Evolutionary conservation across 1,140 invertebrate genomes (phyloP), one percentile per base, ranked within the genome.

Genomic region (Phortica variegata): DNA sequence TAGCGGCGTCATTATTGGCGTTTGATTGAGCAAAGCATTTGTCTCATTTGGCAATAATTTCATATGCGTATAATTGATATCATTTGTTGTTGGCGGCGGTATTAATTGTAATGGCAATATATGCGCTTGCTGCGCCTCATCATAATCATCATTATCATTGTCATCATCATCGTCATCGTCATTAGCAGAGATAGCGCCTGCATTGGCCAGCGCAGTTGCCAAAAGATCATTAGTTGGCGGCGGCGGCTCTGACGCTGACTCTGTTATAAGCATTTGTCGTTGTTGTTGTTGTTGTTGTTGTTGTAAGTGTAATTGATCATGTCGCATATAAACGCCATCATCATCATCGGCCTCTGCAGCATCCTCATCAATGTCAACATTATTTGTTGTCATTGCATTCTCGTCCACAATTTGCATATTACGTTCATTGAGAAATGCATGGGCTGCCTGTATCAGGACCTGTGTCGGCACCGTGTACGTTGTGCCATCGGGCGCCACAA

Each of bases 1-100:
- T 9, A 88, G 70, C 0, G 87, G 85, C 0, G 87, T 87, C 88
- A 90, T 90, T 7, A 90, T 90, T 0, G 88, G 73, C 20, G 70
- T 87, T 62, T 87, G 86, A 69, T 87, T 86, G 9, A 89, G 76
- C 2, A 87, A 84, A 0, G 82, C 79, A 33, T 86, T 89, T 1
- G 88, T 90, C 62, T 89, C 87, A 1, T 54, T 75, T n/a, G 63
- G n/a, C n/a, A n/a, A n/a, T n/a, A n/a, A n/a, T n/a, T n/a, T n/a
- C n/a, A n/a, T n/a, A n/a, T n/a, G n/a, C n/a, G n/a, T n/a, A n/a
- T n/a, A n/a, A n/a, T n/a, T n/a, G n/a, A n/a, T n/a, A n/a, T n/a
- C n/a, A 8, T 49, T 51, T 8, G 40, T 44, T 39, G 43, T 23
- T 12, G 49, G 43, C 26, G 49, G 54, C 3, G 51, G 33, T 20